A percentile compares a stretch with the other conserved stretches of the same genome.
Conservation (phyloP, 2,797 vertebrate species). For the Clamator glandarius region DNA sequence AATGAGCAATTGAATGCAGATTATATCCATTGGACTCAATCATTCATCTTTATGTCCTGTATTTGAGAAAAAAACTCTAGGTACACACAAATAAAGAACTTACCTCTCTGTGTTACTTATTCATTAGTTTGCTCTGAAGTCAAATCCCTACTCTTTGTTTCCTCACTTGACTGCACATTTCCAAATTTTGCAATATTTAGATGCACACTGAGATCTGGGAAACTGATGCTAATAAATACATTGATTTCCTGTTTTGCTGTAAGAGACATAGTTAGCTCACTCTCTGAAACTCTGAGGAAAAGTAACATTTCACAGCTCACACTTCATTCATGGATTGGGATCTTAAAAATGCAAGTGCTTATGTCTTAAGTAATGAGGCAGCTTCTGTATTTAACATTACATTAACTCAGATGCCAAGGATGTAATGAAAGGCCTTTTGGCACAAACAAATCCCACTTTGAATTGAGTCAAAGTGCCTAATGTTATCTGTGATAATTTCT, state of each 20-base stretch:
- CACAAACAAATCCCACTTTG: background rate
- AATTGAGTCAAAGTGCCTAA: background rate
- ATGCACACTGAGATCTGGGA: background rate
- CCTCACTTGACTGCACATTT: background rate
- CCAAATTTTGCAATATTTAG: background rate
- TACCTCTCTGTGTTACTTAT: background rate
- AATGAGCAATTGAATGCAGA: background rate
- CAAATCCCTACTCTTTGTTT: background rate
- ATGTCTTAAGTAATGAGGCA: background rate
- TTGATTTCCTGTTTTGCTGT: constrained; percentile 29
- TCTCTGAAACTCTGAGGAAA: background rate
- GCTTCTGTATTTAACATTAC: background rate
- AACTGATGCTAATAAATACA: background rate
- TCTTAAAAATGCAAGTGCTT: background rate
- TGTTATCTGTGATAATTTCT: background rate
- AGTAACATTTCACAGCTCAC: background rate
- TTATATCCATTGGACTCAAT: background rate
- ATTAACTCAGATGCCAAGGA: background rate
- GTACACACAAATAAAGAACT: background rate
- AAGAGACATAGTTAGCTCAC: background rate
- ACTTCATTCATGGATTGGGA: background rate
- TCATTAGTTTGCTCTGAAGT: background rate
- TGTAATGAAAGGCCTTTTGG: background rate
- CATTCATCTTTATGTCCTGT: background rate
- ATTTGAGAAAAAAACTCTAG: background rate